Conservation (phyloP, 2,797 vertebrate species). For the Acrossocheilus fasciatus region DNA sequence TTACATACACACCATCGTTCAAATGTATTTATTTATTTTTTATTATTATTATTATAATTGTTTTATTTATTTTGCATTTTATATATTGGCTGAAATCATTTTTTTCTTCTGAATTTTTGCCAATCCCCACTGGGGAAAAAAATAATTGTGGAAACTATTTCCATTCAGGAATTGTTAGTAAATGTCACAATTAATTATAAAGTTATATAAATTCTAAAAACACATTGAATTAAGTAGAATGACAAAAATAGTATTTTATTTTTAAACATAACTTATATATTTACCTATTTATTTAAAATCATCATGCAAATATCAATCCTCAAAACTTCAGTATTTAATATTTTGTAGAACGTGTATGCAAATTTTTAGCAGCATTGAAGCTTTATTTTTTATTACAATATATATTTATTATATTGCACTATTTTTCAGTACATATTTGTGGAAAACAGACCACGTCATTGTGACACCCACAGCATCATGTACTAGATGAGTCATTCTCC, state of each 20-base stretch:
- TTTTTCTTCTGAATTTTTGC: neutral
- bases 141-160: neutral
- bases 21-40: too few species aligned
- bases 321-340: neutral
- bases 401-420: neutral
- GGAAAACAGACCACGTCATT: neutral
- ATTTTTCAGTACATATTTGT: neutral
- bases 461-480: neutral
- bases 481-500: slow-evolving; percentile 8
- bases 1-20: too few species aligned
- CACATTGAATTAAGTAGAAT: neutral
- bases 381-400: neutral
- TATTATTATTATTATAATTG: too few species aligned
- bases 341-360: neutral
- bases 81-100: neutral
- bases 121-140: neutral
- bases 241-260: neutral
- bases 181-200: neutral
- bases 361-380: neutral
- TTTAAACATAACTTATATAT: neutral
- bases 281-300: neutral
- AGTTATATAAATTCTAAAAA: neutral
- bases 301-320: neutral
- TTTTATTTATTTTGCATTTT: too few species aligned
- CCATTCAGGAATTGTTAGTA: neutral